Evolutionary conservation across 1,140 invertebrate species (phyloP).

Genomic region (Euwallacea similis): DNA sequence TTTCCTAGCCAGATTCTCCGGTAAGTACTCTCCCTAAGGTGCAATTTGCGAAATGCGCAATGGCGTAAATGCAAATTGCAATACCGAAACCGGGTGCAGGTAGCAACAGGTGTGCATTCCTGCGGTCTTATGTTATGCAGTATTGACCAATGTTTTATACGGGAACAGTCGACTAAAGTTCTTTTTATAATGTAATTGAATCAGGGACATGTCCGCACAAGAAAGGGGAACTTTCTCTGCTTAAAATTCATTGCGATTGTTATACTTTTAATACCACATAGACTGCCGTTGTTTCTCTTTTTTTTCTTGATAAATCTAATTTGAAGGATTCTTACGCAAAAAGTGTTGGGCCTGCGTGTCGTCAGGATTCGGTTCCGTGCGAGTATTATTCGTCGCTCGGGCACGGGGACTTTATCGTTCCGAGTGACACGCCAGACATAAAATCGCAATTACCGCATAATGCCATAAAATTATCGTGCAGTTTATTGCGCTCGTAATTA

Average conservation of each 20-base stretch:
- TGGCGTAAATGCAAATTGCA: neutral
- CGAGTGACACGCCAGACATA: neutral
- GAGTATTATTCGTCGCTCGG: neutral
- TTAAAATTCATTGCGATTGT: slow-evolving; percentile 1
- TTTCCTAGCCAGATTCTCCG: slow-evolving; percentile 55
- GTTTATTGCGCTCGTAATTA: slow-evolving; percentile 3
- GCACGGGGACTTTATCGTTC: too few species aligned
- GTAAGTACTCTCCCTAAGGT: slow-evolving; percentile 44
- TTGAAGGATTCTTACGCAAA: too few species aligned
- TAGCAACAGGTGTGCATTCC: slow-evolving; percentile 5
- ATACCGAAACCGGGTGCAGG: neutral
- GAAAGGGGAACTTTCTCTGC: neutral
- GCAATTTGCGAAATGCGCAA: neutral
- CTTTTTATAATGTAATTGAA: neutral
- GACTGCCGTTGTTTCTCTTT: too few species aligned
- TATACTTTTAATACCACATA: too few species aligned
- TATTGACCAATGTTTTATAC: too few species aligned
- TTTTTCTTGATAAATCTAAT: too few species aligned
- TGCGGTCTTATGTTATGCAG: neutral
- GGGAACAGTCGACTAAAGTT: too few species aligned
- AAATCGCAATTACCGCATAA: slow-evolving; percentile 6
- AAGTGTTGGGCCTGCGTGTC: neutral
- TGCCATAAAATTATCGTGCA: slow-evolving; percentile 2
- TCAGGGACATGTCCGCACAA: neutral
- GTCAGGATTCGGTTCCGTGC: neutral